Evolutionary conservation across 2,113 vertebrate genomes (phyloP), one percentile per base, ranked within the genome.

Genomic region (Dipodomys stephensi): DNA sequence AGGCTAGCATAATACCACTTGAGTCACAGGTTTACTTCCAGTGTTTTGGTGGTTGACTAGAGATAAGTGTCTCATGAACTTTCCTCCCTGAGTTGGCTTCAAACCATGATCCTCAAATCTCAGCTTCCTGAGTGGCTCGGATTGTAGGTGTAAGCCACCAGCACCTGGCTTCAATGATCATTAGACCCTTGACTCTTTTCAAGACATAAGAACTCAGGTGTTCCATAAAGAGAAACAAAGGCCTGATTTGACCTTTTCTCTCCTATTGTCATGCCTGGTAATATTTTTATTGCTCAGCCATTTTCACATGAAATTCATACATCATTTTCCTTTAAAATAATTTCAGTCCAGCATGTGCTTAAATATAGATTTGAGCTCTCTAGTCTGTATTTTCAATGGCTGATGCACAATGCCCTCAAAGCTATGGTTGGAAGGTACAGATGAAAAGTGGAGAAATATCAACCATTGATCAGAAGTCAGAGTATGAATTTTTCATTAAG

Each of bases 381-480:
- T 60, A 3, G 22, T 76, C 39, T 39, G 4, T 32, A 19, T 83
- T 84, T 49, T 83, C 30, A 84, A 30, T 87, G 67, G 6, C 2
- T 49, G 44, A 39, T 13, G 62, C 19, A 67, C 18, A 19, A 4
- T 90, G 20, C 16, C 73, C 23, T 64, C 16, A 18, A 64, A 44
- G 28, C 23, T 73, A 19, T 85, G 22, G 30, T 10, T 72, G 8
- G 13, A 92, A 87, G 30, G 19, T 35, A 68, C 2, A 78, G 1
- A 57, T 1, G 3, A 57, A 62, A 64, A 73, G 6, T 6, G 74
- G 2, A 78, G 32, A 92, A 74, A 71, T 11, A 71, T 46, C 46
- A 79, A 87, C 7, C 64, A 76, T 39, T 67, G 87, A 76, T 92
- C 30, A 86, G 67, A 90, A 87, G 9, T 67, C 28, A 65, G 35